Evolutionary conservation across 2,797 vertebrate species (phyloP).

Genomic region (Liparis tanakae): DNA sequence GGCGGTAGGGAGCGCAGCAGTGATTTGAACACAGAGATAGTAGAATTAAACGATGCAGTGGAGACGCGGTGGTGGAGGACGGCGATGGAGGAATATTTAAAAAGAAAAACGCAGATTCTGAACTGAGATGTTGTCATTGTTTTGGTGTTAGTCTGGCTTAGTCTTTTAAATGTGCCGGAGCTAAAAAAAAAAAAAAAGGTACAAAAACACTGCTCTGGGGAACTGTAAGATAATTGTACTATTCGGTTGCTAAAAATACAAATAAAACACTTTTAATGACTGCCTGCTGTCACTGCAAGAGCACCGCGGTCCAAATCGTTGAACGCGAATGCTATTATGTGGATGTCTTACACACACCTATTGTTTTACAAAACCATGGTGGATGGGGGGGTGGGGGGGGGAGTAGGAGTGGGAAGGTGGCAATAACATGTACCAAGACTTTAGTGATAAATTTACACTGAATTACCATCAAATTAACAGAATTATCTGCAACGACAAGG

Average conservation of each 20-base stretch:
- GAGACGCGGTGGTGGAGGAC: no score
- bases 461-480: constrained; percentile 26
- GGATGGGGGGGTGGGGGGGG: constrained; percentile 35
- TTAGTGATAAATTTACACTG: constrained; percentile 2
- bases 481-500: background rate
- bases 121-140: no score
- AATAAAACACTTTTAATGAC: no score
- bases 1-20: no score
- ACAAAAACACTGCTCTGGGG: background rate
- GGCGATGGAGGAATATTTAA: no score
- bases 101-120: no score
- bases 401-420: constrained; percentile 41
- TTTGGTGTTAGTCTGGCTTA: no score
- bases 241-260: no score
- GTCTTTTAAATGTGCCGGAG: no score
- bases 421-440: constrained; percentile 17
- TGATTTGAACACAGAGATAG: no score
- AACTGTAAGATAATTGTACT: background rate
- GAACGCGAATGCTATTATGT: constrained; percentile 11
- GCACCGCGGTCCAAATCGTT: background rate
- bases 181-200: no score
- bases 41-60: no score
- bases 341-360: constrained; percentile 23
- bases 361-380: constrained; percentile 33
- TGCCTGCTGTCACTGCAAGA: background rate